Base-by-base conservation (phyloP, 2,113 vertebrate genomes). In the Cinclus mexicanus region DNA sequence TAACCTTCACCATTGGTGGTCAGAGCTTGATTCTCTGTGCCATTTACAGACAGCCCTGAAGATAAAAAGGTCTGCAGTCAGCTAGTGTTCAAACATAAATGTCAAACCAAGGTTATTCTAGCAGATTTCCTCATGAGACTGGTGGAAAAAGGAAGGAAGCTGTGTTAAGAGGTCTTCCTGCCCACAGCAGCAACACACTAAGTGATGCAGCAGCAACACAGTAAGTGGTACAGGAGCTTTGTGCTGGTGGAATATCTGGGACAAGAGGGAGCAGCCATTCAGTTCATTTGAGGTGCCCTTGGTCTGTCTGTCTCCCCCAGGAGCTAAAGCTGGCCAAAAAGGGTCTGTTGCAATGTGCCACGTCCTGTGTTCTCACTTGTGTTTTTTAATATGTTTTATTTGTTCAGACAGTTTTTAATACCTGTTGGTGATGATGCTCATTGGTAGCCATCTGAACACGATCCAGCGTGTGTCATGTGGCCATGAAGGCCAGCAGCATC, bases 71-170 rank as follows among this genome's bases (percentile, higher is more conserved):
- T 24, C 60, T 0, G 0, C 93, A 86, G 87, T 89, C 76, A 92
- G 55, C 64, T 63, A 52, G 52, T 83, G 60, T 61, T 64, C 72
- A 84, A 81, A 81, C 52, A 17, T 92, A 96, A 96, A 95, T 92
- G 93, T 95, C 92, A 96, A 94, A 59, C 93, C 84, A 91, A 95
- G 81, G 83, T 84, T 92, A 68, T 94, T 94, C 52, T 92, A 86
- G 90, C 83, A 88, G 68, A 74, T 96, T 95, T 96, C 90, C 77
- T 97, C 90, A 92, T 17, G 39, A 94, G 83, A 95, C 88, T 50
- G 68, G 92, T 90, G 88, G 76, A 89, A 90, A 93, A 94, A 96
- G 95, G 95, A 96, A 96, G 94, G 95, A 97, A 97, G 53, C 89
- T 46, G 49, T 89, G 37, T 89, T 96, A 44, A 96, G 79, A 90